phyloP scores from a whole-genome alignment of 2,888 invertebrate species.

The Meteorus cinctellus region DNA sequence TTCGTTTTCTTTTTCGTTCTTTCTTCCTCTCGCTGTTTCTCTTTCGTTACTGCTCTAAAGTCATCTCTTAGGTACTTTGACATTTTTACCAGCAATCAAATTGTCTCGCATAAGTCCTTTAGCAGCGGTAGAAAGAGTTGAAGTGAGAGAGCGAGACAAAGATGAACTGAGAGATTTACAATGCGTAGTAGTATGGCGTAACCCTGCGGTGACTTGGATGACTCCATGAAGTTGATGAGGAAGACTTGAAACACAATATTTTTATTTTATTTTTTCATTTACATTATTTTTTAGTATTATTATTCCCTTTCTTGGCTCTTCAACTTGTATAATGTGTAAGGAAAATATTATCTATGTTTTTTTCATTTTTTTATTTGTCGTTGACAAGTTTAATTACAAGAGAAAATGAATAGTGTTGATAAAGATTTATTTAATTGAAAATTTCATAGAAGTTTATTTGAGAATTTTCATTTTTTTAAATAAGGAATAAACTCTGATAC shows the following conservation, averaged over 20 bases:
- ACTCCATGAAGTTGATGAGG: conserved; percentile 28
- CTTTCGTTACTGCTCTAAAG: conserved; percentile 30
- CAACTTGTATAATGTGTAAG: conserved; percentile 8
- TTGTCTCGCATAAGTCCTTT: conserved; percentile 38
- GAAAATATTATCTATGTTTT: conserved; percentile 1
- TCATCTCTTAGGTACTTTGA: conserved; percentile 36
- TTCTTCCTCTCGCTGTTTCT: conserved; percentile 42
- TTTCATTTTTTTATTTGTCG: neutral
- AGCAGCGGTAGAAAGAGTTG: conserved; percentile 14
- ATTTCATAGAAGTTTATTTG: too few species aligned
- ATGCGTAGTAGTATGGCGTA: conserved; percentile 40
- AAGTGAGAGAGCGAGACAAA: neutral
- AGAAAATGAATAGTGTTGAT: too few species aligned
- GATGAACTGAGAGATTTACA: conserved; percentile 32
- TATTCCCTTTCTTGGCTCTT: neutral
- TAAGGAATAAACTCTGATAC: too few species aligned
- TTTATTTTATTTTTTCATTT: neutral
- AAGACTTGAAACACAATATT: conserved; percentile 21
- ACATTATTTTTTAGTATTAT: neutral
- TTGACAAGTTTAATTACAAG: too few species aligned
- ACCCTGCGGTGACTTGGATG: conserved; percentile 39
- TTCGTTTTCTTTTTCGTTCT: conserved; percentile 34
- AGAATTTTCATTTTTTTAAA: too few species aligned
- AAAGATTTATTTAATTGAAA: too few species aligned
- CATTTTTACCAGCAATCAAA: conserved; percentile 43